Evolutionary conservation across 2,797 vertebrate genomes (phyloP).

Genomic region (Myotis daubentonii): DNA sequence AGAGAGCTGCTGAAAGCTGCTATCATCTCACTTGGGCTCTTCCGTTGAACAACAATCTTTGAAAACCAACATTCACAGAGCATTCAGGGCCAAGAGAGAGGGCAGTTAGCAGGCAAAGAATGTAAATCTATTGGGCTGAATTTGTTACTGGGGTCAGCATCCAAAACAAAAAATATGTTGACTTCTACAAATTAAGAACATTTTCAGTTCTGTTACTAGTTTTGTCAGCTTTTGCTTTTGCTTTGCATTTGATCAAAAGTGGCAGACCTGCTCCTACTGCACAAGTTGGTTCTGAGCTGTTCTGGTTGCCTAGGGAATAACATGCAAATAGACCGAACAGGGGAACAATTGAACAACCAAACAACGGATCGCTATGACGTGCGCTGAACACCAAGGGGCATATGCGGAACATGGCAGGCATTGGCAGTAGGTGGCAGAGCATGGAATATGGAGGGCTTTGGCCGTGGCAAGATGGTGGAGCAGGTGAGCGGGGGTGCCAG

Average conservation of each 20-base stretch:
- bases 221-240: background rate
- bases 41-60: background rate
- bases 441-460: no score
- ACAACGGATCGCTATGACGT: no score
- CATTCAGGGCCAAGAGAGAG: background rate
- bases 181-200: background rate
- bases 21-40: background rate
- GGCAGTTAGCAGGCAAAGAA: background rate
- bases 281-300: background rate
- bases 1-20: background rate
- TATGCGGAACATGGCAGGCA: no score
- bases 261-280: background rate
- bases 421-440: no score
- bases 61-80: background rate
- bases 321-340: no score
- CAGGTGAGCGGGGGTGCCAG: no score
- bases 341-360: no score
- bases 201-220: background rate
- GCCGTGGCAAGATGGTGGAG: no score
- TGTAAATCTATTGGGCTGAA: no score
- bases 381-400: no score
- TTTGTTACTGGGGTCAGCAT: background rate
- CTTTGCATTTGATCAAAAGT: slow-evolving; percentile 1
- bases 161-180: background rate
- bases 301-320: background rate